Evolutionary conservation across 2,797 vertebrate species (phyloP).

Genomic region (Dallia pectoralis): DNA sequence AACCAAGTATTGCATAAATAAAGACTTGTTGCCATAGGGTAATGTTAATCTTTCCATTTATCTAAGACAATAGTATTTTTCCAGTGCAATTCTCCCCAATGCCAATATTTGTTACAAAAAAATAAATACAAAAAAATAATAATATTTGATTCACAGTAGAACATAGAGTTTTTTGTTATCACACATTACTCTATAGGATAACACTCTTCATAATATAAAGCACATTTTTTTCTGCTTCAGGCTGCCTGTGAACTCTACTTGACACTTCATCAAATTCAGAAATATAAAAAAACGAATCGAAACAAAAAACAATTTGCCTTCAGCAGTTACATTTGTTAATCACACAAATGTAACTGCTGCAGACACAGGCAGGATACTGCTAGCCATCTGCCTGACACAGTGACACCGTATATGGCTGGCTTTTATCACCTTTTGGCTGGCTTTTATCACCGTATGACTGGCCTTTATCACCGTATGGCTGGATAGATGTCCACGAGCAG

Average conservation of each 20-base stretch:
- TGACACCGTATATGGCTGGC: too few relatives aligned
- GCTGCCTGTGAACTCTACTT: not conserved
- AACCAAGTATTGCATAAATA: constrained; percentile 49
- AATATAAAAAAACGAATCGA: too few relatives aligned
- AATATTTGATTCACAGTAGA: not conserved
- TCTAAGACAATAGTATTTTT: constrained; percentile 13
- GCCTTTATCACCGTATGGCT: too few relatives aligned
- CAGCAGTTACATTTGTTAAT: too few relatives aligned
- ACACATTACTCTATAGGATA: not conserved
- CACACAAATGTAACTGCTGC: not conserved
- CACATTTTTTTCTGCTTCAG: not conserved
- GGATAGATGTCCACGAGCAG: too few relatives aligned
- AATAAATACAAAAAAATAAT: not conserved
- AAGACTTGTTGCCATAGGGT: not conserved
- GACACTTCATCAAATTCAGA: not conserved
- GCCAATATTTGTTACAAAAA: not conserved
- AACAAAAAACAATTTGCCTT: too few relatives aligned
- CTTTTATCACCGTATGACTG: too few relatives aligned
- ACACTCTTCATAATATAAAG: not conserved
- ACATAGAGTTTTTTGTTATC: not conserved
- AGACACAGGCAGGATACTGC: too few relatives aligned
- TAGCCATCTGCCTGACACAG: too few relatives aligned
- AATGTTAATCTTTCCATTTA: constrained; percentile 18
- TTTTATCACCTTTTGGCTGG: too few relatives aligned
- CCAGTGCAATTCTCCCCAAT: not conserved